phyloP scores from a whole-genome alignment of 1,140 invertebrate genomes.

The Diachasmimorpha longicaudata region DNA sequence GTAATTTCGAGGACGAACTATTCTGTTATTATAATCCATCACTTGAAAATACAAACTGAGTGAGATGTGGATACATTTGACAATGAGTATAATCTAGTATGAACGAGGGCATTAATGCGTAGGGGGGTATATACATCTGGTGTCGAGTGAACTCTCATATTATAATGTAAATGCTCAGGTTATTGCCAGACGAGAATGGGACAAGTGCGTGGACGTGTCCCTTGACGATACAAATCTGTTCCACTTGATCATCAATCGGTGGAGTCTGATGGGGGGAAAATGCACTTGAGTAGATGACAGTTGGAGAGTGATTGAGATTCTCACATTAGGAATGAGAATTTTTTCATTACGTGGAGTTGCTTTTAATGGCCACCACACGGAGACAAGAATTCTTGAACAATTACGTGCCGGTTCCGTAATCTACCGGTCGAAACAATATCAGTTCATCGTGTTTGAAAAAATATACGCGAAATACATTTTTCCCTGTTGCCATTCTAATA shows the following conservation, averaged over 20 bases:
- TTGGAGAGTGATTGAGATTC: neutral
- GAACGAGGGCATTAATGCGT: neutral
- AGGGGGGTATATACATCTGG: conserved; percentile 17
- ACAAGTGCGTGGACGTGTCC: conserved; percentile 29
- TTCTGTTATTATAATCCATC: too few species aligned
- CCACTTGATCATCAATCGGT: conserved; percentile 34
- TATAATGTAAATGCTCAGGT: conserved; percentile 35
- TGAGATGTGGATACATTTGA: neutral
- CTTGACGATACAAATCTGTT: conserved; percentile 34
- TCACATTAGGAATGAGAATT: neutral
- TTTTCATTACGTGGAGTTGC: neutral
- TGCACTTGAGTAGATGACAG: neutral
- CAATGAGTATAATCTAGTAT: neutral
- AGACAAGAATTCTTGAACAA: too few species aligned
- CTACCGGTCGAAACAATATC: too few species aligned
- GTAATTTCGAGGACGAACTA: too few species aligned
- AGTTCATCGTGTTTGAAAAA: too few species aligned
- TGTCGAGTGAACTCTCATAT: conserved; percentile 22
- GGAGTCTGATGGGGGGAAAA: neutral
- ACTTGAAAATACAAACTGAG: neutral
- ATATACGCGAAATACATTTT: too few species aligned
- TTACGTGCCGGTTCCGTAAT: too few species aligned
- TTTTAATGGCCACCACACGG: too few species aligned
- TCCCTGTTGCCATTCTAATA: neutral
- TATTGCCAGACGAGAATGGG: conserved; percentile 31